Base-by-base conservation (phyloP, 2,888 invertebrate species). In the Helobdella robusta region DNA sequence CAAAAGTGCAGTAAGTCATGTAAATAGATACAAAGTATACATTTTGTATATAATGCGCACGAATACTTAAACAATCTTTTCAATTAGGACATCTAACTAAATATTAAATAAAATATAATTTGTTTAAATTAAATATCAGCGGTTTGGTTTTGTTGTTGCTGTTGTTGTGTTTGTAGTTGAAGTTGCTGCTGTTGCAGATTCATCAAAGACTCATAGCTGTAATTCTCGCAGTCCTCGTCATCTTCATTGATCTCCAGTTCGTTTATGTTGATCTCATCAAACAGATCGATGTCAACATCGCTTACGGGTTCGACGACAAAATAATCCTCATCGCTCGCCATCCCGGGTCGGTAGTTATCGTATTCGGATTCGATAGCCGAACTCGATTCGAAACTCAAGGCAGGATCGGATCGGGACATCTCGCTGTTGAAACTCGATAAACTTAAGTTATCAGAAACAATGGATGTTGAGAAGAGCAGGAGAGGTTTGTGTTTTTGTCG, bases 341-440 rank as follows among this genome's bases (percentile, higher is more conserved):
- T 75, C 2, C 79, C 79, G 1, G 84, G 80, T 68, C 84, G 81
- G 73, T 84, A 85, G 75, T 85, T 85, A 76, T 86, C 86, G 75
- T 85, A 86, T 74, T 86, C 86, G 4, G 85, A 85, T 76, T 89
- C 89, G 72, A 90, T 85, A 62, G 74, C 72, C 11, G 78, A 77
- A 2, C 75, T 73, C 0, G 74, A 75, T 66, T 78, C 77, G 40
- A 73, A 71, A 68, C 76, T 76, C n/a, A 78, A 66, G 15, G 74
- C 73, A 1, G 77, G 75, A 66, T 78, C 78, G 66, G 76, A 76
- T 30, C 73, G 70, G 2, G 78, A 78, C 74, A 78, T 75, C 68
- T 78, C 78, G 67, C 78, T 78, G 20, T 75, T 76, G 1, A 77
- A 71, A 1, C 76, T 77, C 0, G 76, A 77, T 25, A 78, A 68